These are phyloP conservation scores for Habropoda laboriosa DNA, from an alignment of 1,140 invertebrate species.

Conservation along the genomic window DNA sequence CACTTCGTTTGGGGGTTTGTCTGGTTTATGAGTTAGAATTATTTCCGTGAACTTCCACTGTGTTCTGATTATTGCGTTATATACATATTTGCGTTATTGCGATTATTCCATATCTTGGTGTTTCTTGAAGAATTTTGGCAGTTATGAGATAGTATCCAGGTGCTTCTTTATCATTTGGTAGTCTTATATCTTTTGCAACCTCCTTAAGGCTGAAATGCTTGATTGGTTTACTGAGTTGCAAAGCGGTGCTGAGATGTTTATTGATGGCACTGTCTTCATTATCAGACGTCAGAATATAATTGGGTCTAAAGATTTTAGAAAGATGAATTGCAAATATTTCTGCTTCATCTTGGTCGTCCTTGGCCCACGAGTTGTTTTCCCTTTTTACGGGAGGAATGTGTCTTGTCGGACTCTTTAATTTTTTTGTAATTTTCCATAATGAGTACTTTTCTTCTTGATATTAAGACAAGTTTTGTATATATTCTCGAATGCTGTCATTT, in stretches of 20 bases:
- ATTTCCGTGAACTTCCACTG: constrained; percentile 74
- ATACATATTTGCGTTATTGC: constrained; percentile 46
- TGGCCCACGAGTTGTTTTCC: constrained; percentile 53
- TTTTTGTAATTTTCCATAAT: constrained; percentile 56
- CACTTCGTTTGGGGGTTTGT: constrained; percentile 64
- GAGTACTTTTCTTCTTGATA: constrained; percentile 25
- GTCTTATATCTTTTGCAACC: neutral
- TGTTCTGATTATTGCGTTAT: constrained; percentile 51
- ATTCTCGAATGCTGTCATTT: neutral
- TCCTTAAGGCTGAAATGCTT: constrained; percentile 15
- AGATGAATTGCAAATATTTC: constrained; percentile 55
- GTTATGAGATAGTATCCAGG: constrained; percentile 63
- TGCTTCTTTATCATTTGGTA: constrained; percentile 52
- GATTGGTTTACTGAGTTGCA: constrained; percentile 50
- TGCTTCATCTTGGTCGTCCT: constrained; percentile 57
- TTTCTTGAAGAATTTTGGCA: constrained; percentile 63
- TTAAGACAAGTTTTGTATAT: neutral
- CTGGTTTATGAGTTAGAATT: constrained; percentile 70
- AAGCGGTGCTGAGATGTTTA: neutral
- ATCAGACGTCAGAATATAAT: neutral
- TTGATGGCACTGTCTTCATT: neutral
- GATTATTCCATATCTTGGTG: constrained; percentile 54
- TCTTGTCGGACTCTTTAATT: constrained; percentile 35
- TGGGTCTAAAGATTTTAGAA: neutral
- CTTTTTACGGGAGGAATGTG: constrained; percentile 50